Percentiles rank a stretch among this genome's conserved stretches.
Evolutionary conservation across 2,888 invertebrate genomes (phyloP).

Genomic region (Stomorhina lunata): DNA sequence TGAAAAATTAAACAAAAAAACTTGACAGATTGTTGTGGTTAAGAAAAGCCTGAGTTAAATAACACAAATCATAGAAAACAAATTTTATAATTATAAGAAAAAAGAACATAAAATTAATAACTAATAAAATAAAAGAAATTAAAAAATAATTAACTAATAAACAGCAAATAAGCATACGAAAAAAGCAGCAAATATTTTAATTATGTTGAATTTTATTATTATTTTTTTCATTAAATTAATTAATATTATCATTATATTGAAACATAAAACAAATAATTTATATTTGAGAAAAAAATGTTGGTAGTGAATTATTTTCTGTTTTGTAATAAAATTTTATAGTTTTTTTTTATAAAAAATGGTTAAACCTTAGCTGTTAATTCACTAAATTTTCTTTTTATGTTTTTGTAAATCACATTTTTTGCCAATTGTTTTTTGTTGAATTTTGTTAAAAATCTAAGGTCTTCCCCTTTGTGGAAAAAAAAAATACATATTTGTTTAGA

Average conservation of each 20-base stretch:
- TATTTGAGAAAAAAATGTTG: neutral
- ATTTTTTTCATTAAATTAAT: neutral
- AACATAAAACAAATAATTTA: conserved; percentile 32
- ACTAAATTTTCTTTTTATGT: neutral
- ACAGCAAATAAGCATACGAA: conserved; percentile 55
- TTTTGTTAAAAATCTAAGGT: conserved; percentile 39
- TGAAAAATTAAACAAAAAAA: neutral
- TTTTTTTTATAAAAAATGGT: conserved; percentile 55
- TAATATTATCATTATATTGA: neutral
- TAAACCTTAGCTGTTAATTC: conserved; percentile 48
- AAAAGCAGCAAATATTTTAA: conserved; percentile 30
- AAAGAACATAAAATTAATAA: neutral
- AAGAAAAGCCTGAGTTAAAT: neutral
- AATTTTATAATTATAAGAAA: neutral
- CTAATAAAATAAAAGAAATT: neutral
- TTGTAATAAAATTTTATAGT: neutral
- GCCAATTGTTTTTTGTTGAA: conserved; percentile 27
- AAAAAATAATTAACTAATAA: conserved; percentile 32
- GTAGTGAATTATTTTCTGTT: neutral
- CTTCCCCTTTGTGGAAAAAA: conserved; percentile 19
- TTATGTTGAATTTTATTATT: neutral
- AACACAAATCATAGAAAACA: neutral
- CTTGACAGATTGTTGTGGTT: too few relatives aligned
- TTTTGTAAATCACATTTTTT: neutral
- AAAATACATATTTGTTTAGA: neutral